Evolutionary conservation across 2,113 vertebrate species (phyloP).

Genomic region (Otus sunia): DNA sequence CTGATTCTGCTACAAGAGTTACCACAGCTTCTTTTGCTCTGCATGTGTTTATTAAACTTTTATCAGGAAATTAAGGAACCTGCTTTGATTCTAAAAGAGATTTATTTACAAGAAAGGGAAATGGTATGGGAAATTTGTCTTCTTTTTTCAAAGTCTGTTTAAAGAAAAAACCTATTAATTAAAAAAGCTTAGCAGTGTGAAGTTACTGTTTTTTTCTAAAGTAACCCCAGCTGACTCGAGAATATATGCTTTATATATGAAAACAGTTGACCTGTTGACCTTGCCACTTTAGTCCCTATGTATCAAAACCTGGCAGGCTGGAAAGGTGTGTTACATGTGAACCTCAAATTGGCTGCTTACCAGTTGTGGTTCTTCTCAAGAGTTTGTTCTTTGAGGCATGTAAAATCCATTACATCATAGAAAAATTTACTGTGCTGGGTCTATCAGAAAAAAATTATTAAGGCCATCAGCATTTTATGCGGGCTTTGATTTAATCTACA

Average conservation of each 20-base stretch:
- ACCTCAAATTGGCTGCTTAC: not conserved
- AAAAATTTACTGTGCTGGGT: not conserved
- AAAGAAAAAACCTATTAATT: not conserved
- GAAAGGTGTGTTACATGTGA: not conserved
- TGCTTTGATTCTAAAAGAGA: slow-evolving; percentile 35
- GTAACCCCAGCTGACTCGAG: not conserved
- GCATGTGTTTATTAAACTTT: slow-evolving; percentile 66
- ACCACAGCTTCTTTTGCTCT: slow-evolving; percentile 32
- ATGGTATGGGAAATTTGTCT: not conserved
- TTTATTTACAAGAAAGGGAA: slow-evolving; percentile 36
- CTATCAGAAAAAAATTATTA: not conserved
- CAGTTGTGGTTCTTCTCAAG: not conserved
- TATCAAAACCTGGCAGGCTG: not conserved
- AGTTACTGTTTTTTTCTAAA: not conserved
- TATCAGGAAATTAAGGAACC: slow-evolving; percentile 56
- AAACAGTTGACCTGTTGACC: not conserved
- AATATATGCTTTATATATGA: not conserved
- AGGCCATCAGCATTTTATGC: not conserved
- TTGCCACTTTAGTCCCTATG: not conserved
- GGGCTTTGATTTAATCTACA: not conserved
- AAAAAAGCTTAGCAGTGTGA: not conserved
- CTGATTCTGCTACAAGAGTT: slow-evolving; percentile 52
- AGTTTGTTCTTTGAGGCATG: not conserved
- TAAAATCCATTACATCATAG: not conserved
- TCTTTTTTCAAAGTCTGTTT: slow-evolving; percentile 2